phyloP scores from a whole-genome alignment of 2,113 vertebrate species.

The Calyptommatus sinebrachiatus region DNA sequence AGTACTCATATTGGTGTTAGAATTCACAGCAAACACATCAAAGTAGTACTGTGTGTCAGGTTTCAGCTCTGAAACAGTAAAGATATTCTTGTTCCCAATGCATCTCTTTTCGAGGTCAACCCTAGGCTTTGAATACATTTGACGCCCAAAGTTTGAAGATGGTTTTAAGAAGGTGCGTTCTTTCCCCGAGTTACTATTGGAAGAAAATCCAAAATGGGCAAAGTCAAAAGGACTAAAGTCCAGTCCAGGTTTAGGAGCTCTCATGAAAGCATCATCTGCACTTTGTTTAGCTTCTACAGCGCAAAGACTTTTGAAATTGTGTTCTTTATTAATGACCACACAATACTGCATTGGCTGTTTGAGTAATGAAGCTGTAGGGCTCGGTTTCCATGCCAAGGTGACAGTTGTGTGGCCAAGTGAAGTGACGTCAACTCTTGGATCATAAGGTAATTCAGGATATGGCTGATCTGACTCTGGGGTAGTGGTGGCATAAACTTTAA shows the following conservation, averaged over 20 bases:
- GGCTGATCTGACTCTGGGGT: conserved; percentile 95
- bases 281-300: conserved; percentile 89
- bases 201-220: conserved; percentile 89
- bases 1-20: conserved; percentile 87
- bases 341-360: conserved; percentile 92
- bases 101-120: conserved; percentile 88
- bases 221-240: conserved; percentile 98
- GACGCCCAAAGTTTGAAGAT: conserved; percentile 75
- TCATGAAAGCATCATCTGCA: conserved; percentile 87
- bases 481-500: conserved; percentile 92
- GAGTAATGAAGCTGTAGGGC: conserved; percentile 85
- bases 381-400: conserved; percentile 94
- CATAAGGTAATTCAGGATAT: conserved; percentile 91
- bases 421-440: conserved; percentile 92
- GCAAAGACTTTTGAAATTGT: conserved; percentile 98
- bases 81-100: conserved; percentile 94
- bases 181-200: conserved; percentile 76
- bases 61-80: conserved; percentile 90
- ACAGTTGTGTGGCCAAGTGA: conserved; percentile 89
- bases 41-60: conserved; percentile 96
- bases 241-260: conserved; percentile 87
- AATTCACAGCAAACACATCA: conserved; percentile 90
- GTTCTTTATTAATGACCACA: conserved; percentile 93
- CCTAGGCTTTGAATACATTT: conserved; percentile 70
- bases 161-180: conserved; percentile 74